Percentiles rank a stretch among this genome's conserved stretches.
Conservation (phyloP, 2,113 vertebrate genomes). For the Phalacrocorax aristotelis region DNA sequence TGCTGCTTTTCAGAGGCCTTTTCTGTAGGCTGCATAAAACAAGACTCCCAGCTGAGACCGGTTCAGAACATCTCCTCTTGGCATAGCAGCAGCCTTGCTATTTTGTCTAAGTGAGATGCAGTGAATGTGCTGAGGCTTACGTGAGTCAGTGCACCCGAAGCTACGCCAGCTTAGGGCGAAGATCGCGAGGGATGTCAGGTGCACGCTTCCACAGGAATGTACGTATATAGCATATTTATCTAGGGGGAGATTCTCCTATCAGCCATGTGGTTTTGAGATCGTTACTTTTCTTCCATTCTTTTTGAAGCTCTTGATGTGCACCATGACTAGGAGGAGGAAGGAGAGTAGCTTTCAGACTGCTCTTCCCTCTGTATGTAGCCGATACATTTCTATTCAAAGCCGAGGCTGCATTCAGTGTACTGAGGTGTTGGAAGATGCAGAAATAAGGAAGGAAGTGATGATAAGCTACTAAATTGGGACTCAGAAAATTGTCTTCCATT, state of each 20-base stretch:
- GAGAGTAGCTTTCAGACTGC: not conserved
- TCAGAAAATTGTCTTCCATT: not conserved
- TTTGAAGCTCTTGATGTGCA: not conserved
- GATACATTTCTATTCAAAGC: not conserved
- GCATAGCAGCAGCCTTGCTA: not conserved
- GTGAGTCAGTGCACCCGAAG: not conserved
- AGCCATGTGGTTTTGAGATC: not conserved
- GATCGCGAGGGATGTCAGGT: not conserved
- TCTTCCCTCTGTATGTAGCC: not conserved
- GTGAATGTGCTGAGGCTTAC: not conserved
- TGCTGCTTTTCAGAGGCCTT: not conserved
- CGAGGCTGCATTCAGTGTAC: not conserved
- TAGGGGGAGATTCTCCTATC: not conserved
- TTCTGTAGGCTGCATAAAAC: not conserved
- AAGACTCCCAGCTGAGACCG: not conserved
- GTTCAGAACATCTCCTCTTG: slow-evolving; percentile 4
- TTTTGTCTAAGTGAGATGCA: not conserved
- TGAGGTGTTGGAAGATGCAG: not conserved
- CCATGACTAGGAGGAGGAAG: not conserved
- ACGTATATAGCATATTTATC: not conserved
- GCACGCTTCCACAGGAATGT: not conserved
- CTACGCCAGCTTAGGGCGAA: not conserved
- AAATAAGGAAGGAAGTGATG: not conserved
- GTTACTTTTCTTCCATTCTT: not conserved
- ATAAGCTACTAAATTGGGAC: not conserved